These are phyloP conservation scores for Psittacus erithacus DNA, from an alignment of 2,113 vertebrate species.

Conservation along the genomic window DNA sequence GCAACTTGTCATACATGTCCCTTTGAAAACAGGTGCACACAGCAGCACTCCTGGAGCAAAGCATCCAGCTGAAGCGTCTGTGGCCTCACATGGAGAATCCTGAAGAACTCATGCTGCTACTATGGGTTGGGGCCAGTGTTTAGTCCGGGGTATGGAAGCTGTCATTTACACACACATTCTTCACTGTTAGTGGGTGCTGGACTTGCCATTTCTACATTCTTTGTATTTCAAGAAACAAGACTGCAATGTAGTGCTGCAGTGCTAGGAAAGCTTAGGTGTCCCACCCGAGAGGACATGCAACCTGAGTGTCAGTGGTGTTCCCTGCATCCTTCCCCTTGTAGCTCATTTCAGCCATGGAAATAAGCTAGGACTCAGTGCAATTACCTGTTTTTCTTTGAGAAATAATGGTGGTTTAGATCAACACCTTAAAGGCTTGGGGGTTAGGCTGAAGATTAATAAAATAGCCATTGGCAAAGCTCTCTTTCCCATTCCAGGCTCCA, in stretches of 20 bases:
- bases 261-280: not conserved
- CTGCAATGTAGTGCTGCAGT: not conserved
- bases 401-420: not conserved
- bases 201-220: not conserved
- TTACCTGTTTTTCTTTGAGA: not conserved
- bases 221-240: not conserved
- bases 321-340: not conserved
- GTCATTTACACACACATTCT: not conserved
- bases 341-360: not conserved
- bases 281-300: not conserved
- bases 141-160: not conserved
- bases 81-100: rapidly evolving
- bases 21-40: not conserved
- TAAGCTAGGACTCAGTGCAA: not conserved
- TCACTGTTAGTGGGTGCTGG: not conserved
- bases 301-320: not conserved
- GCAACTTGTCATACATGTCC: too few relatives aligned
- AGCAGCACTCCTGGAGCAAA: not conserved
- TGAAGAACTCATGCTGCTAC: not conserved
- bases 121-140: not conserved
- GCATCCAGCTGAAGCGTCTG: not conserved
- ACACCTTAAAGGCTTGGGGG: not conserved
- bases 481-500: not conserved
- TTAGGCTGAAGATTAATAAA: not conserved
- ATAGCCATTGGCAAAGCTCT: not conserved